Evolutionary conservation across 2,797 vertebrate genomes (phyloP).

Genomic region (Sphenodon punctatus): DNA sequence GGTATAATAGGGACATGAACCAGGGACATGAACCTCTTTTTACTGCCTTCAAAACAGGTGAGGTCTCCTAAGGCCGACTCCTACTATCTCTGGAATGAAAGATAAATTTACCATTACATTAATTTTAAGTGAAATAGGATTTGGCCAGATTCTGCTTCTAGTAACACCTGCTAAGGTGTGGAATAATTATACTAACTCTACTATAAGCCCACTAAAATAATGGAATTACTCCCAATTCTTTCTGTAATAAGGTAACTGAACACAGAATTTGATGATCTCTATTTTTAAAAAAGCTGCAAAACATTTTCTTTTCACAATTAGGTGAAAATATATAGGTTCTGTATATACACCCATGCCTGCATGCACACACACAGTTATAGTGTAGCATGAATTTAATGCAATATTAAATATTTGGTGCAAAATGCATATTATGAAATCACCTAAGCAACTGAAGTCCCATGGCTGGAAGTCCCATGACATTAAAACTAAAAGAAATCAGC

Average conservation of each 20-base stretch:
- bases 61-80: too few relatives aligned
- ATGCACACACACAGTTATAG: too few relatives aligned
- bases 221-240: background rate
- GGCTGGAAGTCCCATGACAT: background rate
- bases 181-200: rapidly evolving
- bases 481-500: background rate
- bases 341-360: too few relatives aligned
- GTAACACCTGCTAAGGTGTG: background rate
- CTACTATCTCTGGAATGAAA: too few relatives aligned
- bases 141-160: too few relatives aligned
- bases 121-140: too few relatives aligned
- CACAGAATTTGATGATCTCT: background rate
- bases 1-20: too few relatives aligned
- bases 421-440: background rate
- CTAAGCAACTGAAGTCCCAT: background rate
- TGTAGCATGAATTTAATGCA: background rate
- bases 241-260: background rate
- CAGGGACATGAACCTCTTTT: too few relatives aligned
- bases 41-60: too few relatives aligned
- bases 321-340: background rate
- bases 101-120: too few relatives aligned
- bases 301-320: rapidly evolving
- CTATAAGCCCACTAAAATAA: background rate
- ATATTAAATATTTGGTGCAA: background rate
- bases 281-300: background rate